phyloP scores from a whole-genome alignment of 2,888 invertebrate species.

The Rhopalosiphum nymphaeae region DNA sequence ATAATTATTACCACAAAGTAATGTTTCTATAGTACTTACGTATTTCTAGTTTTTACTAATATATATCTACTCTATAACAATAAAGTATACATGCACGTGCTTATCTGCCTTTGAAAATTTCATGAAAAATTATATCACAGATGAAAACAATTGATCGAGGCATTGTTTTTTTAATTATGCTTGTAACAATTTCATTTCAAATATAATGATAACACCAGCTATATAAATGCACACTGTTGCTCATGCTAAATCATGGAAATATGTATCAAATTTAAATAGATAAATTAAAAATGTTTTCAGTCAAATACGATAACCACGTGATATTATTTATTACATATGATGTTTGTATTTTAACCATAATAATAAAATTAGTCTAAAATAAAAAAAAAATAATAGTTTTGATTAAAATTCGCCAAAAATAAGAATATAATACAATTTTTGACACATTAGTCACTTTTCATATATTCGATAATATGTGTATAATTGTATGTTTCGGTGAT shows the following conservation, averaged over 20 bases:
- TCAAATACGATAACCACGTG: neutral
- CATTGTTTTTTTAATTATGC: neutral
- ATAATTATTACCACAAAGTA: neutral
- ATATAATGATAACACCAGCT: neutral
- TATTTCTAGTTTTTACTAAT: slow-evolving; percentile 6
- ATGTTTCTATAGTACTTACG: neutral
- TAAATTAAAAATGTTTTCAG: neutral
- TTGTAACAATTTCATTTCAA: neutral
- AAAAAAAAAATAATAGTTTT: neutral
- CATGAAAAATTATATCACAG: neutral
- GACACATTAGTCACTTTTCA: slow-evolving; percentile 5
- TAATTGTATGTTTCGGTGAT: neutral
- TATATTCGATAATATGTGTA: neutral
- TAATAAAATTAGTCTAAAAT: neutral
- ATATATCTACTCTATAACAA: neutral
- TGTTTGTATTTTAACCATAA: neutral
- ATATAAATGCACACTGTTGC: neutral
- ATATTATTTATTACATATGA: neutral
- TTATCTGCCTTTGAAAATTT: slow-evolving; percentile 34
- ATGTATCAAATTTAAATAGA: neutral
- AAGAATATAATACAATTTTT: neutral
- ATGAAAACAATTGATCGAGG: neutral
- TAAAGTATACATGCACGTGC: neutral
- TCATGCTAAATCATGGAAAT: neutral
- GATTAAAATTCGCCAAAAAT: neutral